Base-by-base conservation (phyloP, 1,140 invertebrate species). In the Lepidurus packardi region DNA sequence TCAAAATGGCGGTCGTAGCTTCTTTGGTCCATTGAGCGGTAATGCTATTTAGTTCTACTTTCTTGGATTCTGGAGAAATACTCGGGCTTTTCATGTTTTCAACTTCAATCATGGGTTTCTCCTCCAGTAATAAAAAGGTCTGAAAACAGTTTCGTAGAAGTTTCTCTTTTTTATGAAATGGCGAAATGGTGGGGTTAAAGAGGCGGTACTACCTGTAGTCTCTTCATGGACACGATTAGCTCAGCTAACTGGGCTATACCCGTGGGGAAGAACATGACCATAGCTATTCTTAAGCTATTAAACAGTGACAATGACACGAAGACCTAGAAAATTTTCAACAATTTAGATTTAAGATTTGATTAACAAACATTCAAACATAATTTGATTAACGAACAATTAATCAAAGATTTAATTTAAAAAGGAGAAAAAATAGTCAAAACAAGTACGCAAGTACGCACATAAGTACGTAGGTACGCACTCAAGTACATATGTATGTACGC, bases 1-100 rank as follows among this genome's bases (percentile, higher is more conserved):
- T 80, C n/a, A 87, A 73, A 9, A 79, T 78, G 34, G 47, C 21
- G 9, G 78, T 76, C 9, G 73, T 76, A 11, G 77, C 74, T 24
- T 79, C 65, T 47, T 73, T 13, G 8, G 73, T 82, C 85, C 85
- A 86, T 75, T 82, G 83, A 13, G 83, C 85, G 43, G 82, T 82
- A 1, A 85, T 74, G 77, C 84, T 83, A 24, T 83, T 80, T 16
- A 86, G 81, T 73, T 80, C 79, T 10, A 86, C 76, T 65, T 21
- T 65, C 21, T 21, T 13, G 5, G n/a, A 65, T 65, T 65, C 53
- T 7, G 7, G 16, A 9, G 53, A 65, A 65, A n/a, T 34, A 34
- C 34, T 34, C 2, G 34, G 21, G 16, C 21, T 65, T 65, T 65
- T 7, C 21, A 1, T 16, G 13, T 21, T 65, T 65, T 65, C 53